These are phyloP conservation scores for Seira sanloemensis DNA, from an alignment of 2,888 invertebrate genomes.

Conservation along the genomic window DNA sequence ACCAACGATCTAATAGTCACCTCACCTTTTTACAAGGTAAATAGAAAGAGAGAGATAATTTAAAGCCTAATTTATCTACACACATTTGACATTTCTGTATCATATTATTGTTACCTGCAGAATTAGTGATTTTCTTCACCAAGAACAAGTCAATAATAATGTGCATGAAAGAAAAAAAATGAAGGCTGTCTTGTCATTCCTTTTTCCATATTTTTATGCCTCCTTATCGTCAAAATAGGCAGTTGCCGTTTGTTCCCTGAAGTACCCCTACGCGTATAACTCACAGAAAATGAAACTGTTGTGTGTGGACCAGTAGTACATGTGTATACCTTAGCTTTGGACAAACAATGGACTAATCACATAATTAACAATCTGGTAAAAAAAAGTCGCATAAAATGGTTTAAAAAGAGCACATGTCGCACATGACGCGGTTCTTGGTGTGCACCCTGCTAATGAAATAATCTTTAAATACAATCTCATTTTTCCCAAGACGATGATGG, in stretches of 20 bases:
- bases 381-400: constrained; percentile 7
- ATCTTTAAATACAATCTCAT: neutral
- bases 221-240: constrained; percentile 7
- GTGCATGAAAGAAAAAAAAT: neutral
- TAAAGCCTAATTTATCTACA: constrained; percentile 14
- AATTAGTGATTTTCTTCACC: neutral
- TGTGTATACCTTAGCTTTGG: constrained; percentile 5
- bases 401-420: neutral
- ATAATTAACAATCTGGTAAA: constrained; percentile 14
- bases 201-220: constrained; percentile 6
- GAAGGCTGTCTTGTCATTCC: constrained; percentile 7
- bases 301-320: neutral
- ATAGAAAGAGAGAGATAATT: constrained; percentile 12
- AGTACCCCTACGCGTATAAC: neutral
- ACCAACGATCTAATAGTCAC: neutral
- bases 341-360: constrained; percentile 12
- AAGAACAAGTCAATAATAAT: constrained; percentile 13
- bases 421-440: too few species aligned
- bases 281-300: neutral
- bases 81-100: neutral
- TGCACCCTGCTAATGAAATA: neutral
- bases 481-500: constrained; percentile 3
- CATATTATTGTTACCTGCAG: neutral
- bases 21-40: constrained; percentile 19
- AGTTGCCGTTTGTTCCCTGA: neutral